A percentile compares a stretch with the other conserved stretches of the same genome.
Evolutionary conservation across 2,113 vertebrate genomes (phyloP).

Genomic region (Columbina picui): DNA sequence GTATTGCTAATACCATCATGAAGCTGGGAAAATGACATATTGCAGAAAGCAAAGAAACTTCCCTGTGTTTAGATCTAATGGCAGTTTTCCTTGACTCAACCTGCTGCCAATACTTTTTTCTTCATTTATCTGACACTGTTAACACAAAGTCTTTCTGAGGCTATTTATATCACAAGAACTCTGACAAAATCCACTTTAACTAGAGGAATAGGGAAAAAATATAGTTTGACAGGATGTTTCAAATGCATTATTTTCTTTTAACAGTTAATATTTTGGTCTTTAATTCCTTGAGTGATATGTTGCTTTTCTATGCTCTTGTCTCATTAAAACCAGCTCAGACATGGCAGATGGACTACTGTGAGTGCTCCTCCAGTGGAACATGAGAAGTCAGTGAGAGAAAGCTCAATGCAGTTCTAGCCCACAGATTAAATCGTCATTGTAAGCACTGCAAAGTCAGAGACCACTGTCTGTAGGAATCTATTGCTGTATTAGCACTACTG

Average conservation of each 20-base stretch:
- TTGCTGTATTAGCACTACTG: accelerated
- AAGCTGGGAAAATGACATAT: neutral
- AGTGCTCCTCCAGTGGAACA: neutral
- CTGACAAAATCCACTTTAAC: neutral
- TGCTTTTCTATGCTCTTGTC: neutral
- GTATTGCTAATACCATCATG: neutral
- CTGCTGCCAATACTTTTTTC: neutral
- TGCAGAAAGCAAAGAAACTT: neutral
- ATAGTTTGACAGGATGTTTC: neutral
- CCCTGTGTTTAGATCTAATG: neutral
- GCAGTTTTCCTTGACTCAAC: neutral
- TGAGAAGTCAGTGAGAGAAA: neutral
- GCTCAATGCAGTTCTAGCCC: neutral
- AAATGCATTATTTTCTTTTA: neutral
- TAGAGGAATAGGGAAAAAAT: neutral
- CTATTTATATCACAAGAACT: neutral
- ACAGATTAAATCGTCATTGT: neutral
- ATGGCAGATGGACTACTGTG: neutral
- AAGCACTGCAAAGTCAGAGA: neutral
- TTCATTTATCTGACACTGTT: neutral
- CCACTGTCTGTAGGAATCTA: neutral
- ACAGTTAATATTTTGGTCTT: neutral
- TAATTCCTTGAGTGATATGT: neutral
- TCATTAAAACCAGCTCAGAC: neutral
- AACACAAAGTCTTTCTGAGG: neutral